These are phyloP conservation scores for Geotrypetes seraphini DNA, from an alignment of 2,797 vertebrate species.

Conservation along the genomic window DNA sequence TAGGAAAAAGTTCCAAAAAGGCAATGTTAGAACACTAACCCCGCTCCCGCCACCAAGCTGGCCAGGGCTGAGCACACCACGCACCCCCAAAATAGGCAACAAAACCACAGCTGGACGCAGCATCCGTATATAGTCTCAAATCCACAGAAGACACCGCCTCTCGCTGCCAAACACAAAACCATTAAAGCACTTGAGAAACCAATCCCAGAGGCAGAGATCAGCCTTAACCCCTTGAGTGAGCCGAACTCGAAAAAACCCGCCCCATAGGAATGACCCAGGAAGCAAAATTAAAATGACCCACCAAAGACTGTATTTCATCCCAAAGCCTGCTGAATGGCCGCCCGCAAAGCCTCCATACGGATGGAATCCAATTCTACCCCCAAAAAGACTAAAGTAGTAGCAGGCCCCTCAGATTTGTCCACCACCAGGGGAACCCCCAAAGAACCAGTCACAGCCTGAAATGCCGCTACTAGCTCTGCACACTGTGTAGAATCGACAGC, in stretches of 20 bases:
- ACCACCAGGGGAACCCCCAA: slow-evolving; percentile 11
- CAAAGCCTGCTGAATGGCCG: background rate
- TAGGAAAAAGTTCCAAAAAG: no score
- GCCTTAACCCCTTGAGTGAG: background rate
- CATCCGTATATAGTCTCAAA: background rate
- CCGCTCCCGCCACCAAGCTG: background rate
- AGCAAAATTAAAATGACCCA: no score
- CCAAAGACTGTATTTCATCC: no score
- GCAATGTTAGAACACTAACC: background rate
- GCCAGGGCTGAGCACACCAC: background rate
- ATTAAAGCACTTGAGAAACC: background rate
- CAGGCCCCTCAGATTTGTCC: no score
- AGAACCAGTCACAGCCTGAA: no score
- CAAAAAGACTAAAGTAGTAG: slow-evolving; percentile 8
- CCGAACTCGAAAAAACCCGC: background rate
- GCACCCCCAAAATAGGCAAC: background rate
- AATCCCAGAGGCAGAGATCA: background rate
- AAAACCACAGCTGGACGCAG: background rate
- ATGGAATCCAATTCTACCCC: slow-evolving; percentile 5
- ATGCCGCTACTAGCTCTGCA: no score
- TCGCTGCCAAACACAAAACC: background rate
- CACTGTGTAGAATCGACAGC: no score
- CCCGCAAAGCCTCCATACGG: slow-evolving; percentile 1
- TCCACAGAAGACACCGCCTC: background rate
- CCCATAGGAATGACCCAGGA: no score